A percentile compares a stretch with the other conserved stretches of the same genome.
These are phyloP conservation scores for Struthidea cinerea DNA, from an alignment of 2,113 vertebrate genomes.

Conservation along the genomic window DNA sequence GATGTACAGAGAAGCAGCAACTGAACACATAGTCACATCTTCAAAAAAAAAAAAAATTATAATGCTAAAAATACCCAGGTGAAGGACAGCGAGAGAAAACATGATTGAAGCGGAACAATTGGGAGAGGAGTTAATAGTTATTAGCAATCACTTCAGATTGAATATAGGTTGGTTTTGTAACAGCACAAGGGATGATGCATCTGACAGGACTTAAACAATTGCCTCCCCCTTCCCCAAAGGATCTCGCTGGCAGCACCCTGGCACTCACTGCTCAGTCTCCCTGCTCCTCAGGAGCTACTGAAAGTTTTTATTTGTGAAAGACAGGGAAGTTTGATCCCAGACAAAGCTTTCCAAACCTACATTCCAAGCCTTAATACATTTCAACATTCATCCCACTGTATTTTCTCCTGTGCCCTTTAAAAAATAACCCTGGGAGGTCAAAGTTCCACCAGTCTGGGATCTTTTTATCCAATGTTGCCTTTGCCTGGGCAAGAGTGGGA, in stretches of 20 bases:
- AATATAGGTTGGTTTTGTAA: slow-evolving; percentile 59
- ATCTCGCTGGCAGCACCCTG: neutral
- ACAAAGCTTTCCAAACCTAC: neutral
- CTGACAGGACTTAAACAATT: slow-evolving; percentile 55
- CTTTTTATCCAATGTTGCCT: neutral
- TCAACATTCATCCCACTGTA: neutral
- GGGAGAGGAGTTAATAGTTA: slow-evolving; percentile 54
- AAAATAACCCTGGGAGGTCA: neutral
- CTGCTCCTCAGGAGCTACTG: neutral
- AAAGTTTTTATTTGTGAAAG: neutral
- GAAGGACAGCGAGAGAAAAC: slow-evolving; percentile 60
- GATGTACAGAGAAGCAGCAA: slow-evolving; percentile 28
- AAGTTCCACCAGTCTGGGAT: neutral
- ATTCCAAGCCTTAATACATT: neutral
- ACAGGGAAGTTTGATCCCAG: neutral
- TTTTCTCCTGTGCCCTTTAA: neutral
- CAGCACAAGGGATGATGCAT: slow-evolving; percentile 34
- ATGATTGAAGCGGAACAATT: slow-evolving; percentile 58
- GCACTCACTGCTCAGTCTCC: neutral
- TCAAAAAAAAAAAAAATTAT: neutral
- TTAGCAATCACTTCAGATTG: slow-evolving; percentile 47
- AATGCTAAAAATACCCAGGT: slow-evolving; percentile 49
- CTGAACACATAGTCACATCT: slow-evolving; percentile 36
- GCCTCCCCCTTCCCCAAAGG: neutral
- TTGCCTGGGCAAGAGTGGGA: neutral